Percentiles rank a stretch among this genome's conserved stretches.
phyloP scores from a whole-genome alignment of 1,140 invertebrate genomes.

The Neelides sp. region DNA sequence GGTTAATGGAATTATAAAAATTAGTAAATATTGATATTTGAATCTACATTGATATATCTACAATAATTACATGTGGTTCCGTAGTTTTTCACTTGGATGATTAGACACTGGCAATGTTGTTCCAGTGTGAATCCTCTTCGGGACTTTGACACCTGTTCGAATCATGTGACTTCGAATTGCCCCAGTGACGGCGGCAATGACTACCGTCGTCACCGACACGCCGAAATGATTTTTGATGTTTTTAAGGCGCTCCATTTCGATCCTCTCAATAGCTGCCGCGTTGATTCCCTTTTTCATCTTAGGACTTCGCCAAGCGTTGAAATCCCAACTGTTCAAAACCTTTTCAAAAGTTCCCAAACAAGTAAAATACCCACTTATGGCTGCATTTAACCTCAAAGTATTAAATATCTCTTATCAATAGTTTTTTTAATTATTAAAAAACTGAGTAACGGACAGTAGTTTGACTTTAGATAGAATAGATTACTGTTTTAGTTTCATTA shows the following conservation, averaged over 20 bases:
- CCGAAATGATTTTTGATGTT: neutral
- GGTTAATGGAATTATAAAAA: too few species aligned
- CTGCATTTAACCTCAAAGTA: too few species aligned
- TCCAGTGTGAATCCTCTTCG: neutral
- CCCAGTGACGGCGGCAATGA: constrained; percentile 1
- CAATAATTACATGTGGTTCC: constrained; percentile 9
- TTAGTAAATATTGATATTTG: too few species aligned
- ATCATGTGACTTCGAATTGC: constrained; percentile 4
- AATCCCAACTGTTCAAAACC: neutral
- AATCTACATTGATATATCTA: too few species aligned
- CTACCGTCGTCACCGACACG: neutral
- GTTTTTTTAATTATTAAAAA: too few species aligned
- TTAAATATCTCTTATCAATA: too few species aligned
- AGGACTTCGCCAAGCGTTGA: neutral
- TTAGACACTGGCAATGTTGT: constrained; percentile 3
- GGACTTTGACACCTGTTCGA: neutral
- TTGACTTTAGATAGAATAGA: too few species aligned
- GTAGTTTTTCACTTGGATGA: constrained; percentile 5
- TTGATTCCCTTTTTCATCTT: neutral
- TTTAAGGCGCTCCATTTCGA: neutral
- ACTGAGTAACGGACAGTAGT: too few species aligned
- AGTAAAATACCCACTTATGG: too few species aligned
- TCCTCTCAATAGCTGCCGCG: neutral
- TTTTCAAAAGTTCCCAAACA: too few species aligned
- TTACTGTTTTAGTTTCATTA: too few species aligned